phyloP scores from a whole-genome alignment of 2,797 vertebrate genomes.

The Calcarius lapponicus region DNA sequence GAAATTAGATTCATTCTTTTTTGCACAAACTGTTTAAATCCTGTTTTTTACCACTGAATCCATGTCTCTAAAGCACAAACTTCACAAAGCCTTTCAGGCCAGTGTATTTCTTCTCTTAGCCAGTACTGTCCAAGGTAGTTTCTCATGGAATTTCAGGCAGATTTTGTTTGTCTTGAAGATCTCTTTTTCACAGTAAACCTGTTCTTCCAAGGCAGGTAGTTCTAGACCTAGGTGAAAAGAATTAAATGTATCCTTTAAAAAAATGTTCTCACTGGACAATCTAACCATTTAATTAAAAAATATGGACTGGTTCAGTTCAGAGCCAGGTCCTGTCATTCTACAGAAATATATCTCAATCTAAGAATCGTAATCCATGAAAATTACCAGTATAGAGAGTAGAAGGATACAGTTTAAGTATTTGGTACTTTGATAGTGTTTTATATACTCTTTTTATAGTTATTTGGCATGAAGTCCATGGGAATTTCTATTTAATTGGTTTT shows the following conservation, averaged over 20 bases:
- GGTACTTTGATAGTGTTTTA: neutral
- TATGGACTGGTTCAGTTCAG: neutral
- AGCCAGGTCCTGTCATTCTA: neutral
- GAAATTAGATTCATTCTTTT: neutral
- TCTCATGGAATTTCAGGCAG: neutral
- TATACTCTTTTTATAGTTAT: neutral
- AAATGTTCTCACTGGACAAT: neutral
- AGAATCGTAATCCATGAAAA: neutral
- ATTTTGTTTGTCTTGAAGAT: neutral
- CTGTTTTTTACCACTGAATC: neutral
- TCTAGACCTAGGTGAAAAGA: neutral
- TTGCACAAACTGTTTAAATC: neutral
- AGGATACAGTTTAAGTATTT: neutral
- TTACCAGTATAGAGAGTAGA: neutral
- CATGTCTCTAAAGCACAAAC: neutral
- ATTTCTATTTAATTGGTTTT: neutral
- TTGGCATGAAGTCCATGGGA: neutral
- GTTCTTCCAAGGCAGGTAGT: neutral
- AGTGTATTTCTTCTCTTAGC: neutral
- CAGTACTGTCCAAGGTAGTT: neutral
- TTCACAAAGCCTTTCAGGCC: neutral
- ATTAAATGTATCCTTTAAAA: neutral
- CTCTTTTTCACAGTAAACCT: neutral
- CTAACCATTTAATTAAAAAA: neutral
- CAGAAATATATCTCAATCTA: neutral